These are phyloP conservation scores for Alligator mississippiensis DNA, from an alignment of 2,113 vertebrate species.

Conservation along the genomic window DNA sequence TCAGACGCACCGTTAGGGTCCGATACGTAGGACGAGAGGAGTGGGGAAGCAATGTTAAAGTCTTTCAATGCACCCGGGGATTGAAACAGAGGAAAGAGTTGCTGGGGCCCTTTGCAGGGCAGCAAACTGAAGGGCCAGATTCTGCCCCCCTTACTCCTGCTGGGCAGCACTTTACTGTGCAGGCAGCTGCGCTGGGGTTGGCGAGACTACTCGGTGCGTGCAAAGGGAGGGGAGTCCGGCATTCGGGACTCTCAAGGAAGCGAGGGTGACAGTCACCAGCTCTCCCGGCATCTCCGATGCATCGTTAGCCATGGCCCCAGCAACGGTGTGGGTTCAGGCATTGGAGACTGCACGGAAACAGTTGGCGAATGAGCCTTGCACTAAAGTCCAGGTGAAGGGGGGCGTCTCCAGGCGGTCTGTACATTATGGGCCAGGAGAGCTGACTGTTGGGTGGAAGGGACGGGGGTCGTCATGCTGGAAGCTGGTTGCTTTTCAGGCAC, in stretches of 20 bases:
- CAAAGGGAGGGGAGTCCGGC: background rate
- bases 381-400: background rate
- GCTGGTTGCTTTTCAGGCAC: background rate
- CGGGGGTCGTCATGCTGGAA: background rate
- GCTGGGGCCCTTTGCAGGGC: constrained; percentile 27
- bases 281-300: background rate
- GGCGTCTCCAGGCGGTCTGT: background rate
- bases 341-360: background rate
- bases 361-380: background rate
- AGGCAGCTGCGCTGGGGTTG: background rate
- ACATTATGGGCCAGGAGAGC: background rate
- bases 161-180: background rate
- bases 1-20: background rate
- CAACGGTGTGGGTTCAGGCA: background rate
- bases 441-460: background rate
- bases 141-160: background rate
- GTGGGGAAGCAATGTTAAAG: constrained; percentile 64
- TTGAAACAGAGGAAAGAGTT: background rate
- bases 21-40: constrained; percentile 57
- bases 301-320: background rate
- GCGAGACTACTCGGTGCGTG: background rate
- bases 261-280: background rate
- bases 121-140: background rate
- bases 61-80: background rate
- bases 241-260: background rate